Evolutionary conservation across 2,113 vertebrate genomes (phyloP), one percentile per base, ranked within the genome.

Genomic region (Peromyscus maniculatus): DNA sequence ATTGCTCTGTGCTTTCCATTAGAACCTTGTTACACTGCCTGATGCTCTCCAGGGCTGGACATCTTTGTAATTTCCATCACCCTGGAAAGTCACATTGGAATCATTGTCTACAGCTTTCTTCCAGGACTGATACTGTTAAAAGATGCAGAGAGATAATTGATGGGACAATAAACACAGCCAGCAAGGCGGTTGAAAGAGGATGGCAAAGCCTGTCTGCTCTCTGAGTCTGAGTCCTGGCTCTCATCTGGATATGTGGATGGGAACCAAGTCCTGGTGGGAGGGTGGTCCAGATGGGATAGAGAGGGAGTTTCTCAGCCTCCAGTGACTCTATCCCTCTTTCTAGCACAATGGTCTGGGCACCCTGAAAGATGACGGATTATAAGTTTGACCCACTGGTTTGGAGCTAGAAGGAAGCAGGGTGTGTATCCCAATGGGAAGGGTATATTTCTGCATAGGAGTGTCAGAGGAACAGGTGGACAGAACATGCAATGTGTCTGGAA

Each of bases 1-100:
- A 99, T 99, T 99, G 98, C 98, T 98, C 96, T 96, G 97, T 92
- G 97, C 96, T 98, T 98, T 98, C 98, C 95, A 98, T 98, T 97
- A 98, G 97, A 98, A 98, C 98, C 98, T 98, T 97, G 97, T 98
- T 97, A 98, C 79, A 49, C 77, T 12, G 92, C 93, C 95, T 86
- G 67, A 72, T 2, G 57, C 67, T 93, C 94, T 91, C 84, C 52
- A 89, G 96, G 93, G 72, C 95, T 5, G 91, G 98, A 93, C 95
- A 77, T 62, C 57, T 59, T 94, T n/a, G 95, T 87, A 95, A 94
- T 97, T 97, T 98, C 93, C 80, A n/a, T 95, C 91, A 96, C 96
- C 79, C 12, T 28, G 94, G 98, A 97, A 96, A 98, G 97, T 96
- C 98, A 95, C 97, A 95, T 78, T 97, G 96, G 94, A 97, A 87